These are phyloP conservation scores for Nematopogon swammerdamellus DNA, from an alignment of 2,888 invertebrate genomes.

Conservation along the genomic window DNA sequence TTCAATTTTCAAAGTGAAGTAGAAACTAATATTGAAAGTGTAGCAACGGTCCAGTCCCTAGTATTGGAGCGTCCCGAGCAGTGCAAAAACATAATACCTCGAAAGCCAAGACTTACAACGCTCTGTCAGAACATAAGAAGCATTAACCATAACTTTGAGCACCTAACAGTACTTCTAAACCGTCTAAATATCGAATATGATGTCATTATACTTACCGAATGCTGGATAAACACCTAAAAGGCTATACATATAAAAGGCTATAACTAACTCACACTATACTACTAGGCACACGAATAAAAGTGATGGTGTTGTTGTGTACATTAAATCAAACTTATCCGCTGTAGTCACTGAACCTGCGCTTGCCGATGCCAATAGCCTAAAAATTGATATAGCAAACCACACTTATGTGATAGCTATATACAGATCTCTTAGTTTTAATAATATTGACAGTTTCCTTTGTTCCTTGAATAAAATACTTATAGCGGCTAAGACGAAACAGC, in stretches of 20 bases:
- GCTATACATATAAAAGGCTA: background rate
- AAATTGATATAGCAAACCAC: background rate
- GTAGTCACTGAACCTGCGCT: background rate
- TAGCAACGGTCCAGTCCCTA: too few species aligned
- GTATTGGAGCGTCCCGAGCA: too few species aligned
- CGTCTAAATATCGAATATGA: background rate
- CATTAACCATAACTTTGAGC: background rate
- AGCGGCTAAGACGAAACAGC: background rate
- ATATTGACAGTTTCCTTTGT: background rate
- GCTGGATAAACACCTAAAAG: background rate
- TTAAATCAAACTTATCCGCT: background rate
- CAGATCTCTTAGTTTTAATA: background rate
- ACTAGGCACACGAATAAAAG: background rate
- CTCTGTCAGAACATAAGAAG: background rate
- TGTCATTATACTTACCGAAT: background rate
- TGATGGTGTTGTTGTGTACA: background rate
- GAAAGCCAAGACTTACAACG: too few species aligned
- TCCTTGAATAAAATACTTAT: background rate
- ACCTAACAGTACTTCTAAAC: background rate
- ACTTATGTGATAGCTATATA: background rate
- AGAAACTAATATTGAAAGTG: too few species aligned
- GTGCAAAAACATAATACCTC: too few species aligned
- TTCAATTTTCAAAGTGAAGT: too few species aligned
- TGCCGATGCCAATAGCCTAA: background rate
- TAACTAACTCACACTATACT: background rate